Evolutionary conservation across 2,888 invertebrate species (phyloP).

Genomic region (Noctua janthe): DNA sequence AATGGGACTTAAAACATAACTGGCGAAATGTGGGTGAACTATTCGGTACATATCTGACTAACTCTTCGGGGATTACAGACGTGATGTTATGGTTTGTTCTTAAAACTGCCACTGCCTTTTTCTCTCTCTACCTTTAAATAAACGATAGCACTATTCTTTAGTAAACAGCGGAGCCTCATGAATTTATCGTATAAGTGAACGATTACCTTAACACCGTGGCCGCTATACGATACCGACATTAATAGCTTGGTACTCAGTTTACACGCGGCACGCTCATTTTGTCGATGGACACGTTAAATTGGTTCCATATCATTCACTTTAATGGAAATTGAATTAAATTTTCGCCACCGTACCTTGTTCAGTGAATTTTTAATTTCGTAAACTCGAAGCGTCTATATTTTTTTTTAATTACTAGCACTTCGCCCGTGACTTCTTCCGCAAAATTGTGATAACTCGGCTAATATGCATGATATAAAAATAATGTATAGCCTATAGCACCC

Average conservation of each 20-base stretch:
- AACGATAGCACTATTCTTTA: not conserved
- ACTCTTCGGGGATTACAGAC: no score
- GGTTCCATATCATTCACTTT: slow-evolving; percentile 62
- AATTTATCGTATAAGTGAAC: slow-evolving; percentile 18
- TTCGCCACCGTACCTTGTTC: slow-evolving; percentile 30
- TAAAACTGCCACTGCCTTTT: not conserved
- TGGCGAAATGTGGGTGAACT: not conserved
- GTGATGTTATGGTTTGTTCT: no score
- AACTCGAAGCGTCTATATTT: not conserved
- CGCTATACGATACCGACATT: slow-evolving; percentile 25
- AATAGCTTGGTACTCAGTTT: slow-evolving; percentile 41
- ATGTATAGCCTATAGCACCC: no score
- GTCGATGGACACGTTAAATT: slow-evolving; percentile 65
- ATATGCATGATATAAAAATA: no score
- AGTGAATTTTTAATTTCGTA: not conserved
- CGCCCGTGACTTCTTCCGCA: no score
- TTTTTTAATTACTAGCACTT: not conserved
- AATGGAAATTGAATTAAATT: slow-evolving; percentile 64
- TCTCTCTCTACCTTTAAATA: not conserved
- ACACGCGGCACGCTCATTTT: slow-evolving; percentile 57
- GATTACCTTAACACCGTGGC: slow-evolving; percentile 27
- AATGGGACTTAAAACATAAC: not conserved
- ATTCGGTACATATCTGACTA: not conserved
- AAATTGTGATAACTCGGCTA: no score
- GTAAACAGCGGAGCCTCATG: not conserved